phyloP scores from a whole-genome alignment of 2,888 invertebrate species.

The Lapara coniferarum region DNA sequence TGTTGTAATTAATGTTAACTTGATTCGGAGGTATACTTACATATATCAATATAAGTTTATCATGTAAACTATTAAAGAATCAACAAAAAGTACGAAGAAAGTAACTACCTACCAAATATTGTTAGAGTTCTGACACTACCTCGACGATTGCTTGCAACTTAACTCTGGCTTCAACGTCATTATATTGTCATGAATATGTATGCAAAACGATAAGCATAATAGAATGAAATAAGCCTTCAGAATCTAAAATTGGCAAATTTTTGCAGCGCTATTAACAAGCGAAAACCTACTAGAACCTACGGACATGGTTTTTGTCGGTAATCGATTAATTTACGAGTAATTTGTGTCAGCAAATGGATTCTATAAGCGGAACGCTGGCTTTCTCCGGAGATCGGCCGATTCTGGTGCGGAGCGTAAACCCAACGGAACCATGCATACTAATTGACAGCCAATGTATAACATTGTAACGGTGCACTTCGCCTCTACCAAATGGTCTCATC shows the following conservation, averaged over 20 bases:
- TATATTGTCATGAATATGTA: constrained; percentile 64
- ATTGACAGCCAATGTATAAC: constrained; percentile 72
- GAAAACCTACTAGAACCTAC: constrained; percentile 57
- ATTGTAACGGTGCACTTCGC: constrained; percentile 76
- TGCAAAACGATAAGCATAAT: constrained; percentile 57
- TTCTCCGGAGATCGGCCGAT: constrained; percentile 66
- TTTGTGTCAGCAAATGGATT: constrained; percentile 63
- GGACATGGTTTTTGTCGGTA: constrained; percentile 63
- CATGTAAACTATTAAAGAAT: background rate
- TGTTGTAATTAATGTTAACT: too few relatives aligned
- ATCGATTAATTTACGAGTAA: constrained; percentile 68
- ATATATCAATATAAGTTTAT: background rate
- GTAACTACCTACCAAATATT: background rate
- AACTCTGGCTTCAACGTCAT: constrained; percentile 54
- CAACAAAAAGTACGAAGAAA: background rate
- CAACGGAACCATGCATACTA: constrained; percentile 75
- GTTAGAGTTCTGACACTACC: constrained; percentile 10
- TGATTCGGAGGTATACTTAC: background rate
- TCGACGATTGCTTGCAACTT: constrained; percentile 38
- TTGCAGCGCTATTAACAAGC: constrained; percentile 58
- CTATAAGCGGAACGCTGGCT: constrained; percentile 70
- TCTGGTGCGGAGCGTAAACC: constrained; percentile 56
- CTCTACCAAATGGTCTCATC: constrained; percentile 58
- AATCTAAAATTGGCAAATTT: constrained; percentile 55
- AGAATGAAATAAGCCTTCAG: constrained; percentile 56